A percentile compares a stretch with the other conserved stretches of the same genome.
phyloP scores from a whole-genome alignment of 2,888 invertebrate genomes.

The Parelbella ahira region DNA sequence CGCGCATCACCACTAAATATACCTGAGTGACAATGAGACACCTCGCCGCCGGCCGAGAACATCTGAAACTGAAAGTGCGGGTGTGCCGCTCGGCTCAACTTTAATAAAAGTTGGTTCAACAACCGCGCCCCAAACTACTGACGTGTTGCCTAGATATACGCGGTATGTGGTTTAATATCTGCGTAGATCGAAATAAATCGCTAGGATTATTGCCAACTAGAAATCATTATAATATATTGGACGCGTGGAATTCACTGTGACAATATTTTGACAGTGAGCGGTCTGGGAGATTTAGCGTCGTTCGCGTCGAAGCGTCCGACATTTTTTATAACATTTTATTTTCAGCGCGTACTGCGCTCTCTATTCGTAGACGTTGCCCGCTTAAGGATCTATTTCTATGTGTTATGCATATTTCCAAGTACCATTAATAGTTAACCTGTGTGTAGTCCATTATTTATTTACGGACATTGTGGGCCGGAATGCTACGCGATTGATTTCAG shows the following conservation, averaged over 20 bases:
- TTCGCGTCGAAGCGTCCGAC: constrained; percentile 42
- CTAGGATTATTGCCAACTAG: constrained; percentile 79
- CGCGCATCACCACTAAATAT: constrained; percentile 58
- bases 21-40: constrained; percentile 57
- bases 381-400: constrained; percentile 8
- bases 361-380: constrained; percentile 44
- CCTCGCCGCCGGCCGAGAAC: constrained; percentile 47
- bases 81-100: constrained; percentile 45
- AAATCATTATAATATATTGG: constrained; percentile 78
- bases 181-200: constrained; percentile 76
- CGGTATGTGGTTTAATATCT: constrained; percentile 75
- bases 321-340: constrained; percentile 57
- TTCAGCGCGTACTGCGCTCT: constrained; percentile 38
- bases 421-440: constrained; percentile 5
- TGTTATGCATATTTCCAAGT: constrained; percentile 11
- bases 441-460: constrained; percentile 18
- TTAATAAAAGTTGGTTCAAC: constrained; percentile 70
- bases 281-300: constrained; percentile 62
- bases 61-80: constrained; percentile 50
- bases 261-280: constrained; percentile 79
- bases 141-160: constrained; percentile 70
- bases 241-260: constrained; percentile 77
- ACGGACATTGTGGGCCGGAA: constrained; percentile 15
- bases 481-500: constrained; percentile 23
- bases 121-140: constrained; percentile 60